Evolutionary conservation across 2,113 vertebrate species (phyloP).

Genomic region (Pyxicephalus adspersus): DNA sequence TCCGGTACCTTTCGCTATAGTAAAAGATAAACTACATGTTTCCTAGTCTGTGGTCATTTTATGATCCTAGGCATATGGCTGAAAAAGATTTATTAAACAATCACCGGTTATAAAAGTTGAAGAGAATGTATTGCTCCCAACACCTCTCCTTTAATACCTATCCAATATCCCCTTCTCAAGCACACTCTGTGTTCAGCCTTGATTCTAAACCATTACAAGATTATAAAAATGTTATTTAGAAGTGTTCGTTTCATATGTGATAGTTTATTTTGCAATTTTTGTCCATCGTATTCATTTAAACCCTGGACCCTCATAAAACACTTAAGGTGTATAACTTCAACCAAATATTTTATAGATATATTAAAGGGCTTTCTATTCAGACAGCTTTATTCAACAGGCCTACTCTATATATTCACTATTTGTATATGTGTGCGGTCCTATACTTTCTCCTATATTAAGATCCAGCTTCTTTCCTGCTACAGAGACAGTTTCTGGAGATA

Average conservation of each 20-base stretch:
- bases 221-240: neutral
- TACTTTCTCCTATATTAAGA: neutral
- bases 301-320: no score
- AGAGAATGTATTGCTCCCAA: conserved; percentile 19
- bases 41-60: conserved; percentile 20
- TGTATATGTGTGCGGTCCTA: no score
- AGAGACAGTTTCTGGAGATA: conserved; percentile 72
- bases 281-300: no score
- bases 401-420: no score
- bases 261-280: no score
- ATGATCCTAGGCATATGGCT: conserved; percentile 16
- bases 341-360: no score
- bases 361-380: no score
- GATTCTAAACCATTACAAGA: neutral
- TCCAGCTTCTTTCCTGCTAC: conserved; percentile 51
- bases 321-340: no score
- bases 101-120: conserved; percentile 41
- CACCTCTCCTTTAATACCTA: conserved; percentile 32
- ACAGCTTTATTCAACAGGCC: no score
- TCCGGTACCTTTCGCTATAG: neutral
- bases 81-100: conserved; percentile 47
- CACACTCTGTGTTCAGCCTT: conserved; percentile 11
- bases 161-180: conserved; percentile 29
- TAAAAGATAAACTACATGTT: conserved; percentile 24
- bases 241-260: no score